These are phyloP conservation scores for Neoitamus cyanurus DNA, from an alignment of 2,888 invertebrate genomes.

Conservation along the genomic window DNA sequence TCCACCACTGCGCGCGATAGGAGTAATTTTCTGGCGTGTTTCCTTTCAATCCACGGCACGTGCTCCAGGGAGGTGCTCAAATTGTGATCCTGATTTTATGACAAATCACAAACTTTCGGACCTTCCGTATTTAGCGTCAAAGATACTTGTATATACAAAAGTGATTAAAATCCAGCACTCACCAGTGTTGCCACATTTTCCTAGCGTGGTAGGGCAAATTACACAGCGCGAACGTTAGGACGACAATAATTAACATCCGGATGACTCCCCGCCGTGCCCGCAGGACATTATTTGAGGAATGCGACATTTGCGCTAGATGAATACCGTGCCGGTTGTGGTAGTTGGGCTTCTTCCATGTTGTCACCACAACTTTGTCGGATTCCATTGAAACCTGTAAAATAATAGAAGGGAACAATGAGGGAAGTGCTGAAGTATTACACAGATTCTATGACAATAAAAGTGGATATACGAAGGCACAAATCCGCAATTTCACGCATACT, in stretches of 20 bases:
- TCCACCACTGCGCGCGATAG: not conserved
- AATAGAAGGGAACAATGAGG: constrained; percentile 39
- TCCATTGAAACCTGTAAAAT: constrained; percentile 64
- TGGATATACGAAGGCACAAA: not conserved
- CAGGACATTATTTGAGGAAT: constrained; percentile 80
- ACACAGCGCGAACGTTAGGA: constrained; percentile 88
- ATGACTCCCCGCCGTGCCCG: constrained; percentile 86
- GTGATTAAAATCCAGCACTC: constrained; percentile 55
- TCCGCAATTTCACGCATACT: not conserved
- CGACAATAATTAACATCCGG: constrained; percentile 88
- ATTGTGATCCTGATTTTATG: not conserved
- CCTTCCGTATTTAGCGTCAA: not conserved
- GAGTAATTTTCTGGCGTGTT: not conserved
- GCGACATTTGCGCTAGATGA: constrained; percentile 72
- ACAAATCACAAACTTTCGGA: not conserved
- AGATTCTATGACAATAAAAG: not conserved
- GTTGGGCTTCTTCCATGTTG: constrained; percentile 63
- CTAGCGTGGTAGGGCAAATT: constrained; percentile 90
- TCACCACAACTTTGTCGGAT: constrained; percentile 64
- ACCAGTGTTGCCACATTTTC: constrained; percentile 89
- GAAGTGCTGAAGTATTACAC: not conserved
- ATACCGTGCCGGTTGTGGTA: constrained; percentile 66
- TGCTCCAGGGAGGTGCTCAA: not conserved
- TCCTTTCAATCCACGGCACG: not conserved
- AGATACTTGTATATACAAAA: not conserved